phyloP scores from a whole-genome alignment of 2,113 vertebrate species.

The Phodopus roborovskii region DNA sequence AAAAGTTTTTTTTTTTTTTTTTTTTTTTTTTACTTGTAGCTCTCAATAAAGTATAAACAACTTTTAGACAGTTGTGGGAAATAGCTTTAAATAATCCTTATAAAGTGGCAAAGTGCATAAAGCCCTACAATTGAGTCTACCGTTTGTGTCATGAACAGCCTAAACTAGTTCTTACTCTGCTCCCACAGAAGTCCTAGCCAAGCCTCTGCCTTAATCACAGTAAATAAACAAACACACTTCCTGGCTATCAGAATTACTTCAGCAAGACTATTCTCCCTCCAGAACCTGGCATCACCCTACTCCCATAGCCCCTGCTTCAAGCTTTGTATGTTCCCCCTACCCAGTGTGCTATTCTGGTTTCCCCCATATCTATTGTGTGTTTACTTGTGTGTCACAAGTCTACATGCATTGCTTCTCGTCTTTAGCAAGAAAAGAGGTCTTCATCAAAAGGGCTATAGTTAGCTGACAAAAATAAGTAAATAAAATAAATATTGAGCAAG shows the following conservation, averaged over 20 bases:
- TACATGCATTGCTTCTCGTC: background rate
- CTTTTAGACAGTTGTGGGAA: conserved; percentile 29
- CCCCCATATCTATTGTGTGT: background rate
- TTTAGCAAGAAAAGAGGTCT: background rate
- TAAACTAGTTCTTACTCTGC: background rate
- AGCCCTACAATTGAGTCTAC: background rate
- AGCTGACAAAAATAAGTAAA: background rate
- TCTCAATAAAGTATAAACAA: background rate
- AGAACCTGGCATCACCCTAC: background rate
- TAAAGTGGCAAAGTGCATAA: conserved; percentile 10
- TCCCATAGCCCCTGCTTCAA: background rate
- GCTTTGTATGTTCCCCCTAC: background rate
- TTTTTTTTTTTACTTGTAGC: conserved; percentile 10
- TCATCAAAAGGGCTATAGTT: background rate
- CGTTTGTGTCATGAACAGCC: background rate
- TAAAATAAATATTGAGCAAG: background rate
- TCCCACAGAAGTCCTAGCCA: background rate
- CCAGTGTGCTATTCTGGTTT: background rate
- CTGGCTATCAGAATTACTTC: background rate
- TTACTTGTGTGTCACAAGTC: background rate
- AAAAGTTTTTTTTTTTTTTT: conserved; percentile 13
- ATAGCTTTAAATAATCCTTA: background rate
- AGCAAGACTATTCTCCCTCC: background rate
- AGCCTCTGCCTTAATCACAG: background rate
- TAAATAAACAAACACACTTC: background rate